A percentile compares a stretch with the other conserved stretches of the same genome.
These are phyloP conservation scores for Apocrypta bakeri DNA, from an alignment of 1,140 invertebrate species.

Conservation along the genomic window DNA sequence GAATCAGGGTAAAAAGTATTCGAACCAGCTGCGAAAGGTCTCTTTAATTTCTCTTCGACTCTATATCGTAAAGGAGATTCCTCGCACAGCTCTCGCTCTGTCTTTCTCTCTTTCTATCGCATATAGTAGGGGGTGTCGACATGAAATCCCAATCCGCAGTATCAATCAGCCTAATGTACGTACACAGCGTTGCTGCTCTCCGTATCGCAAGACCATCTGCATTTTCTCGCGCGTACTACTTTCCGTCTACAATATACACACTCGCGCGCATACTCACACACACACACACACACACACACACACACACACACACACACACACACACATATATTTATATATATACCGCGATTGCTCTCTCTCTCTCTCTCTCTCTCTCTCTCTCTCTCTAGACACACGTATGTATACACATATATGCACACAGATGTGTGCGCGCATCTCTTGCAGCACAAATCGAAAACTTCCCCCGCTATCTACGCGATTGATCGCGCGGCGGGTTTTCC, in stretches of 20 bases:
- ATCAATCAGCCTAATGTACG: slow-evolving; percentile 29
- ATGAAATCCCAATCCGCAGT: neutral
- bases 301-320: too few relatives aligned
- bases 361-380: slow-evolving; percentile 24
- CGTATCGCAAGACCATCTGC: neutral
- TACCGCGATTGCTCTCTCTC: slow-evolving; percentile 15
- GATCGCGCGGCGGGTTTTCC: slow-evolving; percentile 23
- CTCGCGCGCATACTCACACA: too few relatives aligned
- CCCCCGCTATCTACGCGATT: neutral
- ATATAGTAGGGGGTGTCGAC: neutral
- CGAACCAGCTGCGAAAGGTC: neutral
- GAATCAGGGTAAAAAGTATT: neutral
- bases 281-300: too few relatives aligned
- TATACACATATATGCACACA: neutral
- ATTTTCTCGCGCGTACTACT: slow-evolving; percentile 37
- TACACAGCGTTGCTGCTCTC: neutral
- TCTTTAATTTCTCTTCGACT: neutral
- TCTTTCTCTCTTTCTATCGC: neutral
- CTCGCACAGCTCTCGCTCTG: neutral
- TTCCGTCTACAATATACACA: slow-evolving; percentile 12
- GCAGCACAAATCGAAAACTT: neutral
- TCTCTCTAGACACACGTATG: neutral
- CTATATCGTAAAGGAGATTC: neutral
- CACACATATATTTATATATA: too few relatives aligned
- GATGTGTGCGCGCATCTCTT: neutral